Base-by-base conservation (phyloP, 2,113 vertebrate genomes). In the Pandion haliaetus region DNA sequence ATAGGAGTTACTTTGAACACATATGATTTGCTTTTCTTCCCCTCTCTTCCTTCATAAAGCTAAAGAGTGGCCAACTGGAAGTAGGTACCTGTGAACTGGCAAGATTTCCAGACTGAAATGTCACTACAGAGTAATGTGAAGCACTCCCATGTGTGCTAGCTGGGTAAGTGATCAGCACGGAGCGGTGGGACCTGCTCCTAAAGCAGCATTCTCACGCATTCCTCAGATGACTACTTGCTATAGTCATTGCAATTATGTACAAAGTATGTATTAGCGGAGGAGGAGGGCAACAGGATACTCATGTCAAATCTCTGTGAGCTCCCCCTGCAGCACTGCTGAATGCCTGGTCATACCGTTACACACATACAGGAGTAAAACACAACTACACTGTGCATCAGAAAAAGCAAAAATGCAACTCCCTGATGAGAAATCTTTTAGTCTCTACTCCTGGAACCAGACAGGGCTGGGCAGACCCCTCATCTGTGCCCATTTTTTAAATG, bases 141-240 rank as follows among this genome's bases (percentile, higher is more conserved):
- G 69, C 76, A 65, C 69, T 92, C 34, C 83, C 40, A 79, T 20
- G 77, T 63, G 90, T 59, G 50, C 50, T 82, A 63, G 71, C 78
- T 36, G 86, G 59, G 50, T 38, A 49, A 93, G 88, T 6, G 45
- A 91, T 61, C 69, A 69, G 83, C 76, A 58, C 0, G 1, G 81
- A 40, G 61, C 0, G 1, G 81, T 44, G 61, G 38, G 76, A 90
- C 63, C 77, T 71, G 76, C 86, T 86, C 84, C 80, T 74, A 19
- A 61, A 67, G 61, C 52, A 81, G 72, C 50, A n/a, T 79, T 79
- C 95, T 82, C 88, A 69, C 65, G 76, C 93, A 85, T 92, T 97
- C 86, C 86, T 87, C 58, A 76, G 57, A 93, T 95, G 81, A 76
- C 73, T 79, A 9, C 70, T 69, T n/a, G 88, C 44, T 87, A 9